Evolutionary conservation across 2,888 invertebrate species (phyloP).

Genomic region (Drosophila infuscata): DNA sequence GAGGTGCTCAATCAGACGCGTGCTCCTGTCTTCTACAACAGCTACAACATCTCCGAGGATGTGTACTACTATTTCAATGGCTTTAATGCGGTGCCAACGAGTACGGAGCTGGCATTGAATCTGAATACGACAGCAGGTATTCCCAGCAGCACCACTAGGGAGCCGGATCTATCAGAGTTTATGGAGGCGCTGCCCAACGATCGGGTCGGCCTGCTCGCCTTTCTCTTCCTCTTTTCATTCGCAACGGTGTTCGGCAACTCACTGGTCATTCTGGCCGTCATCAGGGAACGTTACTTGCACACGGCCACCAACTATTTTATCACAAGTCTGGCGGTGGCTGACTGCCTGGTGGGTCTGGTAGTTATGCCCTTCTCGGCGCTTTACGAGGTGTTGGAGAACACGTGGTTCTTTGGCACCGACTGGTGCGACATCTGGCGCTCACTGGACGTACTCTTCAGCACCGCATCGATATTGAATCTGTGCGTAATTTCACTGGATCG

Average conservation of each 20-base stretch:
- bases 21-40: constrained; percentile 78
- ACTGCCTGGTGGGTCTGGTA: constrained; percentile 97
- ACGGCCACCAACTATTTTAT: constrained; percentile 99
- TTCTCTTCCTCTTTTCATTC: constrained; percentile 94
- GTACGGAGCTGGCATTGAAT: constrained; percentile 57
- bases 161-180: constrained; percentile 83
- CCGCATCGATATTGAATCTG: constrained; percentile 98
- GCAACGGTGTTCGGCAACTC: constrained; percentile 98
- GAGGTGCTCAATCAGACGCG: constrained; percentile 70
- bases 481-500: constrained; percentile 98
- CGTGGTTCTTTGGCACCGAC: constrained; percentile 97
- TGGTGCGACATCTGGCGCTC: constrained; percentile 99
- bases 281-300: constrained; percentile 96
- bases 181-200: constrained; percentile 88
- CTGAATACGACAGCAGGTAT: constrained; percentile 35
- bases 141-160: constrained; percentile 66
- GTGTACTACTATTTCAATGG: constrained; percentile 83
- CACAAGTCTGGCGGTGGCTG: constrained; percentile 98
- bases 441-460: constrained; percentile 97
- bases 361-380: constrained; percentile 99
- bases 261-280: constrained; percentile 96
- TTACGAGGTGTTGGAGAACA: constrained; percentile 94
- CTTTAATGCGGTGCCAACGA: constrained; percentile 61
- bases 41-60: constrained; percentile 84
- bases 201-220: constrained; percentile 91